Evolutionary conservation across 2,113 vertebrate species (phyloP), one percentile per base, ranked within the genome.

Genomic region (Passer montanus): DNA sequence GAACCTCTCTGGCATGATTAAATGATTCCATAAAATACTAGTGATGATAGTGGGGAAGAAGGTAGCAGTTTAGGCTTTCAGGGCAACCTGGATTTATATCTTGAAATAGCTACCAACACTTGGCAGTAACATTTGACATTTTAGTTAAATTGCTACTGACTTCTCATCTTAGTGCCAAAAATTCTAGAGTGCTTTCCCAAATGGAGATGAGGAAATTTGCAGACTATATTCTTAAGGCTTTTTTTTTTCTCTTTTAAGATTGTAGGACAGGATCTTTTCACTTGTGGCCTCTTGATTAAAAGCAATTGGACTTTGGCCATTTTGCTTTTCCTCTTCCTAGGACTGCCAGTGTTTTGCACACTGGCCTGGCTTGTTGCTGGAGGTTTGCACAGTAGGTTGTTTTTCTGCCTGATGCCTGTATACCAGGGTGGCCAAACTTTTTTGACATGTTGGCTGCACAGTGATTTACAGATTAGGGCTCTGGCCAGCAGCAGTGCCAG

Each of bases 71-170:
- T 84, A 91, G 92, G 84, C 91, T 97, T 95, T 93, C 93, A 97
- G 89, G 89, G 67, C 60, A 90, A 89, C 92, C 77, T 97, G 97
- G 89, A 94, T 97, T 97, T 97, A 96, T 96, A 95, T 89, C 95
- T 97, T 97, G 84, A 96, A 98, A 97, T 84, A 98, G 94, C 96
- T 97, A 97, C 95, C 95, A 96, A 93, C 47, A 55, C 64, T 59
- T 97, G 27, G 80, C 96, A 96, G 91, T 87, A 96, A 96, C 85
- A 82, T 95, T 98, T 97, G 96, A 95, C 69, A 77, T 97, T 96
- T 97, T 89, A 97, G 94, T 97, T 97, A 97, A 97, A 98, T 98
- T 97, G 90, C 96, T 97, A 88, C 95, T 96, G 97, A 96, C 96
- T 98, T 97, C 95, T 94, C 97, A 91, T 92, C 85, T 76, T 20